Percentiles rank a stretch among this genome's conserved stretches.
These are phyloP conservation scores for Barypeithes pellucidus DNA, from an alignment of 2,888 invertebrate species.

Conservation along the genomic window DNA sequence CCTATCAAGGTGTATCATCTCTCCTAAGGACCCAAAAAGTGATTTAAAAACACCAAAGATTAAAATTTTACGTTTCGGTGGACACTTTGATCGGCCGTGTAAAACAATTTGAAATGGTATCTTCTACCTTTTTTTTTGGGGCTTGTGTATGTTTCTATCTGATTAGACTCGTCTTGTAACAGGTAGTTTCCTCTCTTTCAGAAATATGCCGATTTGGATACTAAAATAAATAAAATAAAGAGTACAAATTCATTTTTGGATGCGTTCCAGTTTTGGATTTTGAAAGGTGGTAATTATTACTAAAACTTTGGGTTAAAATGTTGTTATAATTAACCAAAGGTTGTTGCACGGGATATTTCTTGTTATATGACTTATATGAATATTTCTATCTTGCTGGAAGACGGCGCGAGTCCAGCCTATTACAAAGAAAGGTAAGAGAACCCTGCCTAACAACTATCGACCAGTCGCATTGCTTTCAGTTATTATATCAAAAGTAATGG, in stretches of 20 bases:
- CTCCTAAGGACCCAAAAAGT: conserved; percentile 48
- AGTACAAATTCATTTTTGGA: neutral
- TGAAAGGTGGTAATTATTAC: too few relatives aligned
- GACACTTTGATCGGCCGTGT: conserved; percentile 53
- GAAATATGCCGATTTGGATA: conserved; percentile 10
- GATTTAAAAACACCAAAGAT: conserved; percentile 55
- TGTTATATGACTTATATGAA: too few relatives aligned
- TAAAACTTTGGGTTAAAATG: too few relatives aligned
- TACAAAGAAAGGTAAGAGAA: too few relatives aligned
- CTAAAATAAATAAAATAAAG: neutral
- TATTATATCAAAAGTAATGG: too few relatives aligned
- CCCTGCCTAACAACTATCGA: too few relatives aligned
- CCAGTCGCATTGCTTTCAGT: too few relatives aligned
- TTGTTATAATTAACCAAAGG: too few relatives aligned
- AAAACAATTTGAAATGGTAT: conserved; percentile 54
- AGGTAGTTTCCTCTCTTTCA: conserved; percentile 32
- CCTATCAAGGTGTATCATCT: conserved; percentile 52
- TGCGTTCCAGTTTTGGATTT: too few relatives aligned
- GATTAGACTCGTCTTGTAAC: conserved; percentile 38
- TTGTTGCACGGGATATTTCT: too few relatives aligned
- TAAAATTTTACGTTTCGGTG: conserved; percentile 55
- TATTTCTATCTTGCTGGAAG: too few relatives aligned
- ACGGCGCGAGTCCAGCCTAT: too few relatives aligned
- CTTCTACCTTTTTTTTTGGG: conserved; percentile 47
- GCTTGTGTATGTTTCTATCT: conserved; percentile 49